These are phyloP conservation scores for Neolamprologus kungweensis DNA, from an alignment of 2,113 vertebrate genomes.

Conservation along the genomic window DNA sequence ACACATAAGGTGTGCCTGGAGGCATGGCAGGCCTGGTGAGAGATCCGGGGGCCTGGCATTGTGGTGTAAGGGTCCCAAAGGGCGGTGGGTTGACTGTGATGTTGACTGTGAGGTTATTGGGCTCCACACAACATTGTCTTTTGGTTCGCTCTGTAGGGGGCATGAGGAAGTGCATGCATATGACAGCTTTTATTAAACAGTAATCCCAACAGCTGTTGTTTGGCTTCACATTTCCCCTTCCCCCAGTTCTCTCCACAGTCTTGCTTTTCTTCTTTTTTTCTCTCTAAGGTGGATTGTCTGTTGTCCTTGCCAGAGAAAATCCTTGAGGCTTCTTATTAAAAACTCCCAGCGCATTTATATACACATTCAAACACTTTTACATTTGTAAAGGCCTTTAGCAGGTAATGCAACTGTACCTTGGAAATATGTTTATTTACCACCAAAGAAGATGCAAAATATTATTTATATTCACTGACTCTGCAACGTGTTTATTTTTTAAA, in stretches of 20 bases:
- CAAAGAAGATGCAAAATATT: background rate
- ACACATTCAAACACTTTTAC: background rate
- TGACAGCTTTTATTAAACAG: slow-evolving; percentile 61
- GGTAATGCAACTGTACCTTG: background rate
- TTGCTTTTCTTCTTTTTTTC: background rate
- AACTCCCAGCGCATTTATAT: background rate
- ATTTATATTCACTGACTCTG: background rate
- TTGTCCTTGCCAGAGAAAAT: background rate
- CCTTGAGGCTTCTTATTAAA: slow-evolving; percentile 41
- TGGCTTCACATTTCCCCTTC: background rate
- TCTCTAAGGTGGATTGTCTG: slow-evolving; percentile 1
- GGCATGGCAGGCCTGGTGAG: slow-evolving; percentile 41
- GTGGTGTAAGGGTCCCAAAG: slow-evolving; percentile 26
- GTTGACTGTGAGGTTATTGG: slow-evolving; percentile 39
- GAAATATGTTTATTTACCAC: background rate
- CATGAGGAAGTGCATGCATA: slow-evolving; percentile 31
- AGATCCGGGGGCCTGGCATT: slow-evolving; percentile 43
- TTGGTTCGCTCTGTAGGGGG: slow-evolving; percentile 50
- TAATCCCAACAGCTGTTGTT: slow-evolving; percentile 74
- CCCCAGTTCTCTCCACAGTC: background rate
- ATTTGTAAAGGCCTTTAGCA: background rate
- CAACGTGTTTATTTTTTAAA: background rate
- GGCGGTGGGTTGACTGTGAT: slow-evolving; percentile 39
- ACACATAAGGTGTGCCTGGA: slow-evolving; percentile 43
- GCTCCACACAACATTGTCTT: slow-evolving; percentile 34